Percentiles rank a stretch among this genome's conserved stretches.
These are phyloP conservation scores for Siniperca obscura DNA, from an alignment of 2,797 vertebrate species.

Conservation along the genomic window DNA sequence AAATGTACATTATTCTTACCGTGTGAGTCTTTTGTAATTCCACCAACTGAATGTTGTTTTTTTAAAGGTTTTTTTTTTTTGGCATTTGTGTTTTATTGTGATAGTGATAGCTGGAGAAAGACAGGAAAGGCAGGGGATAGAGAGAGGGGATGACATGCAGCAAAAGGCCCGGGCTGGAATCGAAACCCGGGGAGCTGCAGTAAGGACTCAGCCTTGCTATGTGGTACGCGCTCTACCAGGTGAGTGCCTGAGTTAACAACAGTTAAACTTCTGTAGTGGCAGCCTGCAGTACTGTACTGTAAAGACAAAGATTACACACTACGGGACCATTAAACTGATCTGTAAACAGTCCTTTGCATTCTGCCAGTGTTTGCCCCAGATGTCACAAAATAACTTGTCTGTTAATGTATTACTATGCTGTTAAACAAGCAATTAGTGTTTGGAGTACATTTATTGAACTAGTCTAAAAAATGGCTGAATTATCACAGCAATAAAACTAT, in stretches of 20 bases:
- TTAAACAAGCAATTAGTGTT: not conserved
- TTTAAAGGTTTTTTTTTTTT: not conserved
- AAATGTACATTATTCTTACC: not conserved
- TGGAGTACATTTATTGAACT: not conserved
- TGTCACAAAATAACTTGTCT: not conserved
- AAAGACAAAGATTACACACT: not conserved
- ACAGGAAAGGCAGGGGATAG: too few species aligned
- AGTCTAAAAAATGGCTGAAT: not conserved
- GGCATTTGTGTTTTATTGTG: too few species aligned
- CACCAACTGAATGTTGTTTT: not conserved
- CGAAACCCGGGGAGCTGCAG: too few species aligned
- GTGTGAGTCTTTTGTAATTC: not conserved
- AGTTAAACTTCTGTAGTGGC: not conserved
- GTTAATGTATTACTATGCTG: not conserved
- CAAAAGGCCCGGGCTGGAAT: too few species aligned
- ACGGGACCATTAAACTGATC: too few species aligned
- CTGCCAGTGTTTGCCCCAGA: not conserved
- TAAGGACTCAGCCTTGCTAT: too few species aligned
- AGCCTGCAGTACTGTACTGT: not conserved
- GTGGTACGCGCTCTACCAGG: too few species aligned
- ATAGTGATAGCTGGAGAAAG: too few species aligned
- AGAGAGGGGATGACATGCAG: too few species aligned
- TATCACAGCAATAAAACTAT: not conserved
- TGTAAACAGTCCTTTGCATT: not conserved
- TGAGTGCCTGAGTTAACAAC: not conserved